Conservation (phyloP, 2,113 vertebrate genomes). For the Amazona guildingii region DNA sequence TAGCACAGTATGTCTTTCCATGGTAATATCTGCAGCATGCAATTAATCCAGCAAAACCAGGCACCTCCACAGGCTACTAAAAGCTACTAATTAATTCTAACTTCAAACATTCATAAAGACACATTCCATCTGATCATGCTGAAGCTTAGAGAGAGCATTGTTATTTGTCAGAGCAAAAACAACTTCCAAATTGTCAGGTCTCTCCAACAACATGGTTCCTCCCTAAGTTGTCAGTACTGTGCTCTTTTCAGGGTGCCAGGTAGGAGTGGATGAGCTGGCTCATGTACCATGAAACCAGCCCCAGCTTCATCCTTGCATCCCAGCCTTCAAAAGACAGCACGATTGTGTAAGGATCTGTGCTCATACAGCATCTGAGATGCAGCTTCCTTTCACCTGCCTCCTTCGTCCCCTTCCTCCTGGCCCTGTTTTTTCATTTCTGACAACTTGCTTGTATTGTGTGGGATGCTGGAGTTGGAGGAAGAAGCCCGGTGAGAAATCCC, state of each 20-base stretch:
- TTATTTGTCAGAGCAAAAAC: not conserved
- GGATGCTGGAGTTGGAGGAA: not conserved
- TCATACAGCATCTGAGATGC: not conserved
- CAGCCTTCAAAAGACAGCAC: not conserved
- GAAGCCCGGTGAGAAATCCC: not conserved
- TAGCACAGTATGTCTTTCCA: not conserved
- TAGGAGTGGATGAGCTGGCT: not conserved
- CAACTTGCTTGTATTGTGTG: not conserved
- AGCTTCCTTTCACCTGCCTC: not conserved
- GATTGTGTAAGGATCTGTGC: not conserved
- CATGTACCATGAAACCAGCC: not conserved
- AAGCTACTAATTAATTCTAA: not conserved
- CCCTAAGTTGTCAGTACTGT: not conserved
- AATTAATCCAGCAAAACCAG: constrained; percentile 16
- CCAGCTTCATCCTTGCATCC: not conserved
- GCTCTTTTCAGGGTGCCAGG: constrained; percentile 12
- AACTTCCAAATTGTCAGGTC: not conserved
- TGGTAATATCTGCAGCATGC: not conserved
- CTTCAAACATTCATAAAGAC: not conserved
- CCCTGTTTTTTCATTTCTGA: not conserved
- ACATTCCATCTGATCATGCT: not conserved
- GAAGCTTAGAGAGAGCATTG: not conserved
- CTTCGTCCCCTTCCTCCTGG: not conserved
- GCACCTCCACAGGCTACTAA: not conserved
- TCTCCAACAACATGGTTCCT: not conserved